Evolutionary conservation across 1,140 invertebrate genomes (phyloP).

Genomic region (Mylabris phalerata): DNA sequence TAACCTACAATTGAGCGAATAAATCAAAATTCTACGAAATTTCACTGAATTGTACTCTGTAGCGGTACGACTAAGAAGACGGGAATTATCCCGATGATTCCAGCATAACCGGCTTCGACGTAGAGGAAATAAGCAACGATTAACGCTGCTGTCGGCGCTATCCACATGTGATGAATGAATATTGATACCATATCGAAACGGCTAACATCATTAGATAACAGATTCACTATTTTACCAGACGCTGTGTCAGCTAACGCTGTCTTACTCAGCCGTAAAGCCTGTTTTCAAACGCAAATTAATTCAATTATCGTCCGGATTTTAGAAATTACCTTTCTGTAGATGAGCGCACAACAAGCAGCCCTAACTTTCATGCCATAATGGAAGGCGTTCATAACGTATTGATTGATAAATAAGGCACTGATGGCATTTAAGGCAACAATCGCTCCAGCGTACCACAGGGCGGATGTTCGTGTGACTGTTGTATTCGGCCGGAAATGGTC

Average conservation of each 20-base stretch:
- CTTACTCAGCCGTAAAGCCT: constrained; percentile 54
- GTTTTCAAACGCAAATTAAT: not conserved
- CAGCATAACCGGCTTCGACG: constrained; percentile 54
- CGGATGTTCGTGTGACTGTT: constrained; percentile 40
- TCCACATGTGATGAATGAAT: constrained; percentile 57
- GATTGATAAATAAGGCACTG: constrained; percentile 51
- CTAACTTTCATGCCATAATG: constrained; percentile 54
- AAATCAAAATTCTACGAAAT: no score
- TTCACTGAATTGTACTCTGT: constrained; percentile 47
- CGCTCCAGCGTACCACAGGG: constrained; percentile 51
- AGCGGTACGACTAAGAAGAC: constrained; percentile 66
- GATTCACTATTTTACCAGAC: constrained; percentile 77
- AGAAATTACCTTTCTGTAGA: constrained; percentile 55
- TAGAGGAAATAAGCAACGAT: constrained; percentile 60
- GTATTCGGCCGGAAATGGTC: constrained; percentile 46
- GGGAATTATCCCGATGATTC: constrained; percentile 60
- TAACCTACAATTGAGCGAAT: constrained; percentile 45
- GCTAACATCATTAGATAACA: constrained; percentile 73
- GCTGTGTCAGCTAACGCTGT: constrained; percentile 68
- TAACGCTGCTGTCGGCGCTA: constrained; percentile 56
- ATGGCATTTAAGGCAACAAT: constrained; percentile 49
- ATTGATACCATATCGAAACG: constrained; percentile 55
- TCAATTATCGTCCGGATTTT: no score
- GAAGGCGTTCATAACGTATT: constrained; percentile 53
- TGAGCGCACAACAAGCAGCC: constrained; percentile 56